Evolutionary conservation across 1,140 invertebrate species (phyloP).

Genomic region (Apis laboriosa): DNA sequence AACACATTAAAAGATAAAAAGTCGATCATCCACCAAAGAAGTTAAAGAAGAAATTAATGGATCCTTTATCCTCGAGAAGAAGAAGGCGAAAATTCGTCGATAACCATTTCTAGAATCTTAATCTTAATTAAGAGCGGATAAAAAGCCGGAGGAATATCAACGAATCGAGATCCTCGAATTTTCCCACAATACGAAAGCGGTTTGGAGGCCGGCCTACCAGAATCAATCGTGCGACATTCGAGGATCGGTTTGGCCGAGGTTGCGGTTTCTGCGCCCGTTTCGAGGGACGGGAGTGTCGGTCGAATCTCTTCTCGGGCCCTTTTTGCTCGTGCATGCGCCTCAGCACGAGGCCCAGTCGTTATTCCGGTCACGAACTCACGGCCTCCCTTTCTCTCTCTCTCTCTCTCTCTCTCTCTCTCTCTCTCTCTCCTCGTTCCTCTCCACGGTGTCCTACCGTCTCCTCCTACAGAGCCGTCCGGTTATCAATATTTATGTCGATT

Average conservation of each 20-base stretch:
- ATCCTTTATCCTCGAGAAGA: too few relatives aligned
- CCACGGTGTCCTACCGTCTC: too few relatives aligned
- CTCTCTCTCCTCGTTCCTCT: neutral
- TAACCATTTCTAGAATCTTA: too few relatives aligned
- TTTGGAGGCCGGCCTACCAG: neutral
- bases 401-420: neutral
- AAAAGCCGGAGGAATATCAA: too few relatives aligned
- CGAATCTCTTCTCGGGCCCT: constrained; percentile 50
- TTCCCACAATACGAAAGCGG: neutral
- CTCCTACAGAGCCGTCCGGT: neutral
- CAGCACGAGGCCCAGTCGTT: constrained; percentile 50
- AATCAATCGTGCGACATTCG: constrained; percentile 1
- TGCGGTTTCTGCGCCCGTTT: constrained; percentile 45
- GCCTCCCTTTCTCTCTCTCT: constrained; percentile 29
- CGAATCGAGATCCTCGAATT: neutral
- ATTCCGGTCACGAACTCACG: constrained; percentile 60
- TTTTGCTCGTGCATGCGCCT: constrained; percentile 52
- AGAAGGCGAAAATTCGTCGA: too few relatives aligned
- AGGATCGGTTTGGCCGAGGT: constrained; percentile 8
- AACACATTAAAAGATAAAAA: too few relatives aligned
- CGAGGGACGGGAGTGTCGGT: constrained; percentile 49
- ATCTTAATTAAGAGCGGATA: too few relatives aligned
- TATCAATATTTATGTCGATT: constrained; percentile 61
- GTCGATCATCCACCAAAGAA: too few relatives aligned
- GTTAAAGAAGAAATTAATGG: too few relatives aligned